Evolutionary conservation across 2,888 invertebrate species (phyloP).

Genomic region (Gasteruption jaculator): DNA sequence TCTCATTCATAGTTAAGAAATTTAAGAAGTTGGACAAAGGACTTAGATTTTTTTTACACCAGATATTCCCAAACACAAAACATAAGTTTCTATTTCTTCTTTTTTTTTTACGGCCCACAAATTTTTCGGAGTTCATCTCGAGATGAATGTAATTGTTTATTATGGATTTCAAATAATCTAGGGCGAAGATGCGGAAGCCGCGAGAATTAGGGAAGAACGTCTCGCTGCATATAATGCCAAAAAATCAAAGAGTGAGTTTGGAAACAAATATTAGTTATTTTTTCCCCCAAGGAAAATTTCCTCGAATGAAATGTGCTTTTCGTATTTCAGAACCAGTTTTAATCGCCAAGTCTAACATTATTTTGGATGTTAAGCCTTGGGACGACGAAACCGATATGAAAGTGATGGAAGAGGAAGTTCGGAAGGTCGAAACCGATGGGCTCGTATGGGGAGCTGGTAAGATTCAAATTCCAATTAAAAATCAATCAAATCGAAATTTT

Average conservation of each 20-base stretch:
- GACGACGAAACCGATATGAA: conserved; percentile 93
- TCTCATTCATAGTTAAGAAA: too few species aligned
- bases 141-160: too few species aligned
- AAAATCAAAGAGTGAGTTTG: conserved; percentile 75
- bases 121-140: conserved; percentile 1
- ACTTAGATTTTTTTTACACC: conserved; percentile 38
- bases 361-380: conserved; percentile 91
- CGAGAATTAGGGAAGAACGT: conserved; percentile 74
- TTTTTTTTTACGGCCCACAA: background rate
- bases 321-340: conserved; percentile 67
- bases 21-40: too few species aligned
- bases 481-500: too few species aligned
- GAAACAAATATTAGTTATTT: conserved; percentile 2
- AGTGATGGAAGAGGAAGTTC: conserved; percentile 74
- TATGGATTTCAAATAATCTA: too few species aligned
- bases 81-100: conserved; percentile 11
- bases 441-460: conserved; percentile 86
- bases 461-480: too few species aligned
- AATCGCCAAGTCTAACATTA: conserved; percentile 92
- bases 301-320: background rate
- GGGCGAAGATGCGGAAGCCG: conserved; percentile 70
- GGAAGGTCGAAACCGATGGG: conserved; percentile 77
- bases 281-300: conserved; percentile 1
- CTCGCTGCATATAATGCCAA: conserved; percentile 86
- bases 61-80: conserved; percentile 47